Conservation (phyloP, 64 coral and sea anemone species). For the Dendrophyllia cribrosa region DNA sequence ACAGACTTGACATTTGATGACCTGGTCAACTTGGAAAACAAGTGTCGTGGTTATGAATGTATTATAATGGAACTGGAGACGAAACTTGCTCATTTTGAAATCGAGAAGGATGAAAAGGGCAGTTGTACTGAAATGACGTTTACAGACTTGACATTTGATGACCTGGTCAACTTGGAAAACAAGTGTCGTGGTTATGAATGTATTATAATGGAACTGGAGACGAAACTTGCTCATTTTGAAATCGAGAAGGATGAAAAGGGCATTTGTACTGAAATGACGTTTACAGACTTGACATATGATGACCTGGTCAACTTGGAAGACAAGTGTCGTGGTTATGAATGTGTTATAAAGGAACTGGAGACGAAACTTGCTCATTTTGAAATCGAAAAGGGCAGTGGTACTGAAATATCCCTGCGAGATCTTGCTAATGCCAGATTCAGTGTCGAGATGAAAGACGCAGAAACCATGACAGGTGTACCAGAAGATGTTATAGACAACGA, state of each 20-base stretch:
- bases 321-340: not conserved
- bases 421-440: conserved; percentile 13
- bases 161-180: conserved; percentile 8
- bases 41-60: not conserved
- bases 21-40: not conserved
- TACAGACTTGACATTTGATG: conserved; percentile 56
- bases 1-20: conserved; percentile 62
- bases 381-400: not conserved
- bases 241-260: conserved; percentile 9
- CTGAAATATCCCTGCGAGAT: conserved; percentile 11
- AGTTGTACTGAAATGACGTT: conserved; percentile 10
- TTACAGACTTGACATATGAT: conserved; percentile 53
- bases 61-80: conserved; percentile 9
- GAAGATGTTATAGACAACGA: not conserved
- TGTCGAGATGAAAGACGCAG: conserved; percentile 18
- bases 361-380: conserved; percentile 24
- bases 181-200: not conserved
- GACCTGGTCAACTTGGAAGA: conserved; percentile 23
- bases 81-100: conserved; percentile 26
- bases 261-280: conserved; percentile 6
- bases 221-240: conserved; percentile 25
- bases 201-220: conserved; percentile 10
- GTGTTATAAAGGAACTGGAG: conserved; percentile 12
- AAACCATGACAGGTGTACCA: conserved; percentile 45
- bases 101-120: conserved; percentile 7